A percentile compares a stretch with the other conserved stretches of the same genome.
phyloP scores from a whole-genome alignment of 2,797 vertebrate genomes.

The Threskiornis aethiopicus region DNA sequence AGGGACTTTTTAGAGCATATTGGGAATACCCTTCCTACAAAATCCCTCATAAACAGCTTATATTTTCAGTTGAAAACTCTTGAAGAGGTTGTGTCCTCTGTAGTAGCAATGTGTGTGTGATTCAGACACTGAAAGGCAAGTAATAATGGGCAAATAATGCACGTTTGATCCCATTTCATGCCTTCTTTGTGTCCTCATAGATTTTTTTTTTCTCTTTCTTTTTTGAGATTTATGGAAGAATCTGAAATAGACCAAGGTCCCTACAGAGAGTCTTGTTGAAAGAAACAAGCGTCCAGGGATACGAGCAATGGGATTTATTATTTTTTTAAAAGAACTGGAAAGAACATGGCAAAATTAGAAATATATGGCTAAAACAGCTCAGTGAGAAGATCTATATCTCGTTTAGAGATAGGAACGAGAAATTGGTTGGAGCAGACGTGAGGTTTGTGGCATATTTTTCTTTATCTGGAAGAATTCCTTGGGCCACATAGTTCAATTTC shows the following conservation, averaged over 20 bases:
- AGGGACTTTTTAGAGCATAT: not conserved
- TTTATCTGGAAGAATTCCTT: not conserved
- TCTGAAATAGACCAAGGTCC: not conserved
- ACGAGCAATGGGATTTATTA: not conserved
- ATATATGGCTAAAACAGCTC: accelerated
- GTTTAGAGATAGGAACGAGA: not conserved
- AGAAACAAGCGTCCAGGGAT: not conserved
- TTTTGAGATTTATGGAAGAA: not conserved
- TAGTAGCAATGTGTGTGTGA: not conserved
- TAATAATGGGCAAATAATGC: not conserved
- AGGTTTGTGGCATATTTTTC: not conserved
- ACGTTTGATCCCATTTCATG: not conserved
- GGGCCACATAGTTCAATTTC: not conserved
- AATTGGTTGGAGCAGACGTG: not conserved
- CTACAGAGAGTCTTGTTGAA: not conserved
- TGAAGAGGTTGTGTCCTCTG: not conserved
- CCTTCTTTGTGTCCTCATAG: not conserved
- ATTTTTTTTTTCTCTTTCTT: not conserved
- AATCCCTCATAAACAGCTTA: not conserved
- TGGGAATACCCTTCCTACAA: not conserved
- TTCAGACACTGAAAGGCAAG: not conserved
- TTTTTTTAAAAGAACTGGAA: not conserved
- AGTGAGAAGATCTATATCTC: not conserved
- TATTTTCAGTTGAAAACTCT: not conserved
- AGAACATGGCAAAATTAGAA: not conserved